A percentile compares a stretch with the other conserved stretches of the same genome.
Evolutionary conservation across 2,888 invertebrate species (phyloP).

Genomic region (Chymomyza procnemis): DNA sequence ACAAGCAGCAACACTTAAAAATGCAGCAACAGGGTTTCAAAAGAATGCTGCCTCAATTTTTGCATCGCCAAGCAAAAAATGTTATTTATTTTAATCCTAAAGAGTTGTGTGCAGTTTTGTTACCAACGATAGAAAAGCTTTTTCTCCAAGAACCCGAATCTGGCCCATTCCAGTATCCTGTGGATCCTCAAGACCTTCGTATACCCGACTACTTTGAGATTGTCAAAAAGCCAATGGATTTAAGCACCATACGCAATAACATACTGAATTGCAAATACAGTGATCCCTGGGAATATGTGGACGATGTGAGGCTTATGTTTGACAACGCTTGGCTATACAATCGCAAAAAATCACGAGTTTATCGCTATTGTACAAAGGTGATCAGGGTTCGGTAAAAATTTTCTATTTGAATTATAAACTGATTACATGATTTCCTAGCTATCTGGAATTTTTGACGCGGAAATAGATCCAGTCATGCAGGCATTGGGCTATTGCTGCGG

Average conservation of each 20-base stretch:
- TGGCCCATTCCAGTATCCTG: slow-evolving; percentile 96
- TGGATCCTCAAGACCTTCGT: slow-evolving; percentile 93
- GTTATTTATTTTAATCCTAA: slow-evolving; percentile 87
- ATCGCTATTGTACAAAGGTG: slow-evolving; percentile 98
- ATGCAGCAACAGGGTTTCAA: slow-evolving; percentile 79
- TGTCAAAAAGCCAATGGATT: slow-evolving; percentile 96
- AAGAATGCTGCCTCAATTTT: slow-evolving; percentile 64
- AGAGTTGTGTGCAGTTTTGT: slow-evolving; percentile 92
- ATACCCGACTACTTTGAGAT: slow-evolving; percentile 98
- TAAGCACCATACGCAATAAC: slow-evolving; percentile 94
- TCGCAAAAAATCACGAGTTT: slow-evolving; percentile 96
- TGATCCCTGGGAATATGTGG: slow-evolving; percentile 99
- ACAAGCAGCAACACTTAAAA: slow-evolving; percentile 78
- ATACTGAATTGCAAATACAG: slow-evolving; percentile 94
- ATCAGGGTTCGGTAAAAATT: slow-evolving; percentile 68
- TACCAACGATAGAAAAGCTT: slow-evolving; percentile 96
- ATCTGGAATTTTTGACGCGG: slow-evolving; percentile 97
- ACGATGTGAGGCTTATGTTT: slow-evolving; percentile 99
- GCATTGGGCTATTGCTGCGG: slow-evolving; percentile 98
- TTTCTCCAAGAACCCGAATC: slow-evolving; percentile 97
- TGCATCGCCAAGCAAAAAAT: background rate
- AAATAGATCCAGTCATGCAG: slow-evolving; percentile 99
- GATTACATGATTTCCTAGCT: slow-evolving; percentile 84
- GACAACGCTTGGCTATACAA: slow-evolving; percentile 99
- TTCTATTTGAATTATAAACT: too few relatives aligned